A percentile compares a stretch with the other conserved stretches of the same genome.
Conservation (phyloP, 2,113 vertebrate genomes). For the Chauna torquata region DNA sequence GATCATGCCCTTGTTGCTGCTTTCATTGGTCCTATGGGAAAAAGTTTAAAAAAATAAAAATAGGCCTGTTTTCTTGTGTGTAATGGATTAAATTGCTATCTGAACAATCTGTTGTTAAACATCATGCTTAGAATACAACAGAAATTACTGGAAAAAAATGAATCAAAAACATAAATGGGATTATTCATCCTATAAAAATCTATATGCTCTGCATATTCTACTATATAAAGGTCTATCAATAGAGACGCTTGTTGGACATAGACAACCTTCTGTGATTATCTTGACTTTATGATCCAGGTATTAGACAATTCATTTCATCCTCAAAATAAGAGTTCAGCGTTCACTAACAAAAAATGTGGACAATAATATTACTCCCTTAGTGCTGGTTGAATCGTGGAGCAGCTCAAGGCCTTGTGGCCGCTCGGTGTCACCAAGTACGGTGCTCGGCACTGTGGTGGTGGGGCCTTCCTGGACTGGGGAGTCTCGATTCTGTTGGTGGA, state of each 20-base stretch:
- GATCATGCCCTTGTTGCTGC: background rate
- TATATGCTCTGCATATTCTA: background rate
- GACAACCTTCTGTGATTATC: background rate
- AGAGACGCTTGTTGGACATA: background rate
- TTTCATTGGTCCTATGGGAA: background rate
- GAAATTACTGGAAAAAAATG: background rate
- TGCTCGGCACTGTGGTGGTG: fast-evolving
- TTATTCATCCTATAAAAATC: background rate
- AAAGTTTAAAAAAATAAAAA: background rate
- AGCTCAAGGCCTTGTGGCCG: background rate
- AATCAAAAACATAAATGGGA: background rate
- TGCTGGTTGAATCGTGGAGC: fast-evolving
- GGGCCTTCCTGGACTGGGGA: background rate
- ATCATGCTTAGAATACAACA: background rate
- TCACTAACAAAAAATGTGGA: background rate
- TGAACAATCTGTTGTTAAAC: background rate
- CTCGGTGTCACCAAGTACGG: background rate
- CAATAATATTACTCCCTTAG: background rate
- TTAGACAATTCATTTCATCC: background rate
- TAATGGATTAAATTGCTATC: background rate
- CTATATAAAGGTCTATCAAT: background rate
- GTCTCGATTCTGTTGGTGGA: background rate
- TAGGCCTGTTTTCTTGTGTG: background rate
- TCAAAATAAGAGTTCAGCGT: background rate
- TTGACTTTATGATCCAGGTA: background rate